A percentile compares a stretch with the other conserved stretches of the same genome.
Evolutionary conservation across 2,888 invertebrate species (phyloP).

Genomic region (Eristalinus sepulchralis): DNA sequence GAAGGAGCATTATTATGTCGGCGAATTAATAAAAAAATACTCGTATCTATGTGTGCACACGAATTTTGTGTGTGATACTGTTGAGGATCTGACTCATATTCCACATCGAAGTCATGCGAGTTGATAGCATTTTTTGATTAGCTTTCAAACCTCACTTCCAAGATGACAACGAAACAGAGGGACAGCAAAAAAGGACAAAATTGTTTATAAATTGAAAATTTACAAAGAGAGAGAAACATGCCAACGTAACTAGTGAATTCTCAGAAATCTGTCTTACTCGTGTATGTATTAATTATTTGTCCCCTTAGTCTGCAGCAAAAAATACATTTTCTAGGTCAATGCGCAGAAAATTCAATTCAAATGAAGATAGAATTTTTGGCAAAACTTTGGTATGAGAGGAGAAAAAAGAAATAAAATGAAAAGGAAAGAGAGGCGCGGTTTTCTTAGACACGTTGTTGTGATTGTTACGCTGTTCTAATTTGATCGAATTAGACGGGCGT

Average conservation of each 20-base stretch:
- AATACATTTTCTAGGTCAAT: slow-evolving; percentile 33
- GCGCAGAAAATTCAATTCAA: slow-evolving; percentile 20
- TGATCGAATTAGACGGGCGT: background rate
- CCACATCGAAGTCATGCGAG: slow-evolving; percentile 20
- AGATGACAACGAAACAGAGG: background rate
- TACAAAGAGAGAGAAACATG: background rate
- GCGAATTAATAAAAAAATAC: background rate
- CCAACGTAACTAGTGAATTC: background rate
- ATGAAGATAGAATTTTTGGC: slow-evolving; percentile 11
- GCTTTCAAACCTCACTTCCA: slow-evolving; percentile 20
- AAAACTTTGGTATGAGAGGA: background rate
- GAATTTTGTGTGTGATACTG: background rate
- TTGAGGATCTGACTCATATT: slow-evolving; percentile 28
- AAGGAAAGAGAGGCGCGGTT: slow-evolving; percentile 11
- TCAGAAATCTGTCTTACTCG: slow-evolving; percentile 3
- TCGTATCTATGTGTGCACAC: background rate
- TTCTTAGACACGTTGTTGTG: background rate
- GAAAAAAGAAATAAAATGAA: background rate
- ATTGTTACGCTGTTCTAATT: background rate
- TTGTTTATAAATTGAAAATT: slow-evolving; percentile 28
- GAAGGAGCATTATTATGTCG: slow-evolving; percentile 32
- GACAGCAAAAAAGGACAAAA: slow-evolving; percentile 13
- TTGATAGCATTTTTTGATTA: slow-evolving; percentile 37
- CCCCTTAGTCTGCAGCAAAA: background rate
- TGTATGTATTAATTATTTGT: background rate